phyloP scores from a whole-genome alignment of 2,113 vertebrate species.

The Falco punctatus region DNA sequence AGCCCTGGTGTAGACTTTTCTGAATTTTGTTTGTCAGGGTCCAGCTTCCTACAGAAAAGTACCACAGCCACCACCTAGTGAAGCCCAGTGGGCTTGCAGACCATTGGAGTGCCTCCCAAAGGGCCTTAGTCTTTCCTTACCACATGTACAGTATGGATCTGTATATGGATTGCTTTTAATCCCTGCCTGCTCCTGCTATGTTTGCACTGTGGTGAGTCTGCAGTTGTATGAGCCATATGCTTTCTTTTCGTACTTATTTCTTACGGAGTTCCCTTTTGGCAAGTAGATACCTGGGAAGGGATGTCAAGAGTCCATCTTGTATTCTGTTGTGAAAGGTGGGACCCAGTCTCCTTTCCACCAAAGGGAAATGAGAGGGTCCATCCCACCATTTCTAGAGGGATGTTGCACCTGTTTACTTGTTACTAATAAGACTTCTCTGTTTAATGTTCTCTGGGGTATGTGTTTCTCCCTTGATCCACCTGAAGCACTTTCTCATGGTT shows the following conservation, averaged over 20 bases:
- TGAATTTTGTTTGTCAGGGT: neutral
- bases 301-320: neutral
- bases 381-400: neutral
- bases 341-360: neutral
- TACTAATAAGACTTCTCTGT: constrained; percentile 37
- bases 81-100: neutral
- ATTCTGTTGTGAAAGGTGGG: neutral
- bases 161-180: neutral
- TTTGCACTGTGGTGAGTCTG: neutral
- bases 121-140: neutral
- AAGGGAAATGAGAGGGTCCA: neutral
- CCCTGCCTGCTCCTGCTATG: neutral
- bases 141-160: neutral
- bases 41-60: neutral
- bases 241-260: neutral
- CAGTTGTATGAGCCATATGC: neutral
- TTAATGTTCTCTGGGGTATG: constrained; percentile 42
- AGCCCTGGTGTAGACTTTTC: neutral
- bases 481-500: neutral
- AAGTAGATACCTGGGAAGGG: neutral
- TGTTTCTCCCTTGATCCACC: constrained; percentile 9
- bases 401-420: constrained; percentile 6
- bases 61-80: neutral
- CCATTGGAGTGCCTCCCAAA: neutral
- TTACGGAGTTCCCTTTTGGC: rapidly evolving